Percentiles rank a stretch among this genome's conserved stretches.
phyloP scores from a whole-genome alignment of 2,797 vertebrate species.

The Anniella stebbinsi region DNA sequence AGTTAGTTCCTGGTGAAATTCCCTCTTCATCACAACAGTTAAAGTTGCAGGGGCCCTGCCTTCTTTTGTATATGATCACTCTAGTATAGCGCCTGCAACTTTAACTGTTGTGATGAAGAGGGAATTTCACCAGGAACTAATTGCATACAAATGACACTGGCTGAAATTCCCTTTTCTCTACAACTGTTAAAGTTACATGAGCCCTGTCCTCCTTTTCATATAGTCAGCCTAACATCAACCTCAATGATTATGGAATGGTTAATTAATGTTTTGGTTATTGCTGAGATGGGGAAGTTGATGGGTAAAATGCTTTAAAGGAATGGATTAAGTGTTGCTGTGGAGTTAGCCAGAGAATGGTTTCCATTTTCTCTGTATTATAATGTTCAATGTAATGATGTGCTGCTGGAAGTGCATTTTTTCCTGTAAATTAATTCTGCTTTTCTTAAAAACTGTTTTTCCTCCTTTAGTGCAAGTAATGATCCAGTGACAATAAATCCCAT shows the following conservation, averaged over 20 bases:
- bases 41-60: no score
- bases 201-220: no score
- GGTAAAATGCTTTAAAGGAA: neutral
- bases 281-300: neutral
- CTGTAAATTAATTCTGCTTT: neutral
- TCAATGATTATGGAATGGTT: neutral
- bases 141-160: no score
- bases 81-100: no score
- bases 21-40: no score
- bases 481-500: neutral
- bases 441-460: neutral
- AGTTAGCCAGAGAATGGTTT: neutral
- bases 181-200: no score
- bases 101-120: no score
- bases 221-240: no score
- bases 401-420: neutral
- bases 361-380: neutral
- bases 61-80: no score
- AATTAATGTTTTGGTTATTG: neutral
- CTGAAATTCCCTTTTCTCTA: no score
- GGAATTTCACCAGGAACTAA: no score
- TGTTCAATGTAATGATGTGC: neutral
- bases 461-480: neutral
- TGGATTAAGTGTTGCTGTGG: neutral
- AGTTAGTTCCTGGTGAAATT: no score